A percentile compares a stretch with the other conserved stretches of the same genome.
Conservation (phyloP, 2,113 vertebrate species). For the Lasiurus borealis region DNA sequence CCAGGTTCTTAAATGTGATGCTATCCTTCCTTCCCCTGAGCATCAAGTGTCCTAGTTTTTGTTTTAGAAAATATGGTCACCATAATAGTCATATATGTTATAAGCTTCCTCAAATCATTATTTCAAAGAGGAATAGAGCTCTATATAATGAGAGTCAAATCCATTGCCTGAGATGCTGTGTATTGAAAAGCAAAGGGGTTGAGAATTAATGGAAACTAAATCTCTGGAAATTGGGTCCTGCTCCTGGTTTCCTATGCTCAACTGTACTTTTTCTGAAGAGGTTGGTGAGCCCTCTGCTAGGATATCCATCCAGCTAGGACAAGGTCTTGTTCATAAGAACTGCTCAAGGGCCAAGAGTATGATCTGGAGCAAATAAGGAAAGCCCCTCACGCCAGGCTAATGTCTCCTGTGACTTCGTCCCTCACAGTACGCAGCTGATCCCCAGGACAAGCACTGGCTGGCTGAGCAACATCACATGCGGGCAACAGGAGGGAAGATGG, state of each 20-base stretch:
- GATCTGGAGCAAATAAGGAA: neutral
- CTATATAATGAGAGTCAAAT: neutral
- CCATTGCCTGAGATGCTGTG: neutral
- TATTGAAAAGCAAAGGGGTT: neutral
- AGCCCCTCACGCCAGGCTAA: neutral
- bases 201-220: neutral
- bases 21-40: neutral
- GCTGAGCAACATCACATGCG: slow-evolving; percentile 98
- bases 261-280: neutral
- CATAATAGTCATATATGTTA: neutral
- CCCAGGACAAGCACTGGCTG: slow-evolving; percentile 99
- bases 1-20: neutral
- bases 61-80: neutral
- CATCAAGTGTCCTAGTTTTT: slow-evolving; percentile 6
- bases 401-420: slow-evolving; percentile 51
- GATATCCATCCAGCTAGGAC: neutral
- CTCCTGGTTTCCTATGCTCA: neutral
- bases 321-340: neutral
- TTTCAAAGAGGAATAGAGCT: neutral
- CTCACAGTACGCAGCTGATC: slow-evolving; percentile 96
- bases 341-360: neutral
- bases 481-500: slow-evolving; percentile 99
- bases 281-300: neutral
- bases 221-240: neutral
- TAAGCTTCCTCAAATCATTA: neutral